Evolutionary conservation across 2,113 vertebrate species (phyloP).

Genomic region (Lucifuga dentata): DNA sequence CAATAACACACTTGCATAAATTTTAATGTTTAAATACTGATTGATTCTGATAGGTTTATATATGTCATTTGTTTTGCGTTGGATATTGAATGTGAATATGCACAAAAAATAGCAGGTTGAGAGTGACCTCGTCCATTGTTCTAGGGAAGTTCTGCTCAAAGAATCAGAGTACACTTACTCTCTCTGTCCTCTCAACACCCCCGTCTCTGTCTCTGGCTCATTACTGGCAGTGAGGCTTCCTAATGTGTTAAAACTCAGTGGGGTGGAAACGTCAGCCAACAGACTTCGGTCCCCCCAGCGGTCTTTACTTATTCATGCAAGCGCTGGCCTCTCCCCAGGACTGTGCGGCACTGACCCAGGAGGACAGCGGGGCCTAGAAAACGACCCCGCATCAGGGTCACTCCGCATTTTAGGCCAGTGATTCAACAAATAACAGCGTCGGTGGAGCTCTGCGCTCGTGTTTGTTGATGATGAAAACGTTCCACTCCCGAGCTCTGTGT

Average conservation of each 20-base stretch:
- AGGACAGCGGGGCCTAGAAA: conserved; percentile 62
- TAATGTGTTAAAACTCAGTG: conserved; percentile 82
- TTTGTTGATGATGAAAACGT: conserved; percentile 33
- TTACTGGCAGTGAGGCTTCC: conserved; percentile 75
- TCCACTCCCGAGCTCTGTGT: not conserved
- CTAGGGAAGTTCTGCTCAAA: conserved; percentile 46
- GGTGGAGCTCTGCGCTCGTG: conserved; percentile 7
- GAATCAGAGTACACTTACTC: conserved; percentile 44
- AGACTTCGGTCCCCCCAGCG: conserved; percentile 74
- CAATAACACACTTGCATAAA: too few relatives aligned
- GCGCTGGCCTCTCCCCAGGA: conserved; percentile 73
- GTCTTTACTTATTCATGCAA: conserved; percentile 82
- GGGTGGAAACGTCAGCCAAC: conserved; percentile 79
- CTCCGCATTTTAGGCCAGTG: conserved; percentile 58
- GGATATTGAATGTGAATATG: conserved; percentile 18
- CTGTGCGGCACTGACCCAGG: conserved; percentile 67
- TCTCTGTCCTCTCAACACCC: conserved; percentile 29
- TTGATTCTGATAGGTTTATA: too few relatives aligned
- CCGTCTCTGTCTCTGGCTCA: conserved; percentile 66
- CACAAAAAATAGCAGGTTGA: conserved; percentile 69
- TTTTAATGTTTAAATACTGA: too few relatives aligned
- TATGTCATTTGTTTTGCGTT: too few relatives aligned
- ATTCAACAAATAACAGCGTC: conserved; percentile 42
- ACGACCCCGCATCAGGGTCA: conserved; percentile 65
- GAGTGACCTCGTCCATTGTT: conserved; percentile 42